phyloP scores from a whole-genome alignment of 2,888 invertebrate genomes.

The Ectropis crepuscularia region DNA sequence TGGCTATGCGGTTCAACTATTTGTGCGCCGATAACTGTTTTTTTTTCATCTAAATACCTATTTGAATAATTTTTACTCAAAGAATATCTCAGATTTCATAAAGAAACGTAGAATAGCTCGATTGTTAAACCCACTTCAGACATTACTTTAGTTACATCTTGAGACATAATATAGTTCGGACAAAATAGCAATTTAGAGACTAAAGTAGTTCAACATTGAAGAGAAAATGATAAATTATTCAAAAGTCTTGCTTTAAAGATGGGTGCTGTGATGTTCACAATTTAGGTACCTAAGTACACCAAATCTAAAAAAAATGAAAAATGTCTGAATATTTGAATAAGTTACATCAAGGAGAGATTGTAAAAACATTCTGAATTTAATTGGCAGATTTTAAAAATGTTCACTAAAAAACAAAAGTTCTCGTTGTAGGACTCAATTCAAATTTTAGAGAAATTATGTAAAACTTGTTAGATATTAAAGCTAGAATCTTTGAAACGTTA shows the following conservation, averaged over 20 bases:
- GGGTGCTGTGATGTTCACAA: neutral
- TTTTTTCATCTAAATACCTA: too few relatives aligned
- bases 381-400: too few relatives aligned
- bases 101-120: too few relatives aligned
- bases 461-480: slow-evolving; percentile 10
- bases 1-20: slow-evolving; percentile 52
- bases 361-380: too few relatives aligned
- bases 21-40: slow-evolving; percentile 53
- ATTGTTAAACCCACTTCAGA: too few relatives aligned
- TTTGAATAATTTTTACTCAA: too few relatives aligned
- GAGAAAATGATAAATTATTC: slow-evolving; percentile 1
- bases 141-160: too few relatives aligned
- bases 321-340: neutral
- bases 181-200: neutral
- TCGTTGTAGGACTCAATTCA: neutral
- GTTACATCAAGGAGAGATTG: neutral
- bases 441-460: slow-evolving; percentile 1
- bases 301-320: neutral
- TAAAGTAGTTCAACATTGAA: slow-evolving; percentile 4
- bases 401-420: too few relatives aligned
- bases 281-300: neutral
- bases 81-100: too few relatives aligned
- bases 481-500: slow-evolving; percentile 29
- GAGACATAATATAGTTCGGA: too few relatives aligned
- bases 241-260: neutral